These are phyloP conservation scores for Dreissena polymorpha DNA, from an alignment of 1,140 invertebrate species.

Conservation along the genomic window DNA sequence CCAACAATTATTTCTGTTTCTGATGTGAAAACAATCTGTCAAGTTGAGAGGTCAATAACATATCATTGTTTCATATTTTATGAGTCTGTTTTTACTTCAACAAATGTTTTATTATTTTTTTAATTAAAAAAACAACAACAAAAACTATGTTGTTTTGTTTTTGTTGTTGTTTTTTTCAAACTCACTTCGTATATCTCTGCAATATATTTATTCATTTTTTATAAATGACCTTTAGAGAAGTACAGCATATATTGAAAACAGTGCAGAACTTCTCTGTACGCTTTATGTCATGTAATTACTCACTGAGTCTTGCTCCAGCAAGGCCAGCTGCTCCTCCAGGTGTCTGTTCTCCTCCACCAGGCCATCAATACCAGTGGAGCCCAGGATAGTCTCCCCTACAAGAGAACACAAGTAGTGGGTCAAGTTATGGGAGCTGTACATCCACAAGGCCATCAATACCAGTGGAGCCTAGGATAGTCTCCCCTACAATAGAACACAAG, in stretches of 20 bases:
- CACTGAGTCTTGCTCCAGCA: constrained; percentile 64
- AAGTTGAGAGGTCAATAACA: too few relatives aligned
- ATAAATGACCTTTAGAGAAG: background rate
- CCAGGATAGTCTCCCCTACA: constrained; percentile 64
- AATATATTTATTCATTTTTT: background rate
- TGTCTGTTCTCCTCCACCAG: constrained; percentile 59
- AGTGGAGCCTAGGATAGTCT: constrained; percentile 61
- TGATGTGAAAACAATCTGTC: too few relatives aligned
- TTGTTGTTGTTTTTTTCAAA: background rate
- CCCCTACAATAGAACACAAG: constrained; percentile 56
- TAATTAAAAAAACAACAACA: background rate
- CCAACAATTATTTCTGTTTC: too few relatives aligned
- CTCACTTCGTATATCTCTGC: background rate
- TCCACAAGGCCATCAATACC: constrained; percentile 59
- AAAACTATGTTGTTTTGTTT: background rate
- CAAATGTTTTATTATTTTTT: too few relatives aligned
- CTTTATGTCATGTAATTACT: constrained; percentile 22
- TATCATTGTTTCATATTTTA: too few relatives aligned
- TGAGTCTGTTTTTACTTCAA: too few relatives aligned
- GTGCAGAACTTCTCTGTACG: background rate
- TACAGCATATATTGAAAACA: background rate
- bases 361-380: constrained; percentile 57
- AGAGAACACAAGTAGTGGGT: too few relatives aligned
- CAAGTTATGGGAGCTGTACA: too few relatives aligned
- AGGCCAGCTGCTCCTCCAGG: constrained; percentile 60